A percentile compares a stretch with the other conserved stretches of the same genome.
These are phyloP conservation scores for Eristalis intricaria DNA, from an alignment of 2,888 invertebrate genomes.

Conservation along the genomic window DNA sequence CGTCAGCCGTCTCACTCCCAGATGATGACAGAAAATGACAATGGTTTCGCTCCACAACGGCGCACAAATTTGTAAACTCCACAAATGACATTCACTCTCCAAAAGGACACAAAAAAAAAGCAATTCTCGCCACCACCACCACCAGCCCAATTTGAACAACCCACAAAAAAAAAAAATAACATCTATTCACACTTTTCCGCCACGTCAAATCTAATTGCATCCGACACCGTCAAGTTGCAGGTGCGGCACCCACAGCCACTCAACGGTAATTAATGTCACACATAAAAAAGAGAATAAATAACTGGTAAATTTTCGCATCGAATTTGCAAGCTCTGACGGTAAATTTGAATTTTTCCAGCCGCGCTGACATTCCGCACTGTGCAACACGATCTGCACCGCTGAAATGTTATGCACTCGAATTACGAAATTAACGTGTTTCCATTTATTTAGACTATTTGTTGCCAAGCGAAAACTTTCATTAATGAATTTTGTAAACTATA, in stretches of 20 bases:
- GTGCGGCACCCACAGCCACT: neutral
- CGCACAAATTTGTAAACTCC: neutral
- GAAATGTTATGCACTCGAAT: neutral
- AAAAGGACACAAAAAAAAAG: neutral
- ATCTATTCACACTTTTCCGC: neutral
- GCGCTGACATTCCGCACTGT: neutral
- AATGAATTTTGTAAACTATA: slow-evolving; percentile 59
- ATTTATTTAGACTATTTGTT: too few relatives aligned
- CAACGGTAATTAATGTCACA: neutral
- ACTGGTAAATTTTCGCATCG: neutral
- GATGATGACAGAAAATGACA: neutral
- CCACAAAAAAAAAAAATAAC: neutral
- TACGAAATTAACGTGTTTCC: neutral
- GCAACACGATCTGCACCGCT: slow-evolving; percentile 2
- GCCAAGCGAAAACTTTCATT: slow-evolving; percentile 30
- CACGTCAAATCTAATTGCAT: neutral
- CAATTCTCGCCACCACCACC: neutral
- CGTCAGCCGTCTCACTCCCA: neutral
- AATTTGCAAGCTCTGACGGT: neutral
- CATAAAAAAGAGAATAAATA: neutral
- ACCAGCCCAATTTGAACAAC: neutral
- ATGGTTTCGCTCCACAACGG: too few relatives aligned
- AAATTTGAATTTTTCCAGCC: slow-evolving; percentile 12
- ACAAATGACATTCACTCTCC: neutral
- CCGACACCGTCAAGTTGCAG: neutral